Evolutionary conservation across 2,888 invertebrate genomes (phyloP).

Genomic region (Drosophila silvestris): DNA sequence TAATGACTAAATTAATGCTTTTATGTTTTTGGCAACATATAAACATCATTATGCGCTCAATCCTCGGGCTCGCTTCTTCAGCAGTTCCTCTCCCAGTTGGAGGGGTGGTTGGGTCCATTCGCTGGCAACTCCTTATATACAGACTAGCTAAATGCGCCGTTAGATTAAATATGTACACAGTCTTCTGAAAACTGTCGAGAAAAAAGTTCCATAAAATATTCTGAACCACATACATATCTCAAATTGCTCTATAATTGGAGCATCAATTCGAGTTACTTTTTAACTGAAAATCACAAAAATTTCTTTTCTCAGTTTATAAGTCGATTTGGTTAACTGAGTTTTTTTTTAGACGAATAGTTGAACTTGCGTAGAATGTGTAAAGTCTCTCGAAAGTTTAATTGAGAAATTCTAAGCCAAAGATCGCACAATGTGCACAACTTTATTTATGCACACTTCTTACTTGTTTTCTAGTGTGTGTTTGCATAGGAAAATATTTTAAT

Average conservation of each 20-base stretch:
- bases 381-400: slow-evolving; percentile 8
- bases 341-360: neutral
- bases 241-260: neutral
- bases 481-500: slow-evolving; percentile 79
- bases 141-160: neutral
- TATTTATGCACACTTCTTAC: slow-evolving; percentile 5
- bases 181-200: neutral
- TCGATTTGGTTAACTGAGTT: neutral
- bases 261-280: neutral
- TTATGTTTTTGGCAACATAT: slow-evolving; percentile 85
- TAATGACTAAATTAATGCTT: slow-evolving; percentile 86
- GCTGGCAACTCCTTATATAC: slow-evolving; percentile 37
- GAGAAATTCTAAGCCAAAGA: neutral
- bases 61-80: slow-evolving; percentile 51
- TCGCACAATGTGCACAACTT: slow-evolving; percentile 17
- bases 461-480: slow-evolving; percentile 17
- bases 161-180: no score
- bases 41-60: slow-evolving; percentile 84
- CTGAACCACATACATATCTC: neutral
- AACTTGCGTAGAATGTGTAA: slow-evolving; percentile 12
- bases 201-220: neutral
- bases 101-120: neutral
- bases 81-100: slow-evolving; percentile 22
- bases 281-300: neutral
- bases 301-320: neutral